A percentile compares a stretch with the other conserved stretches of the same genome.
Conservation (phyloP, 2,113 vertebrate genomes). For the Chloebia gouldiae region DNA sequence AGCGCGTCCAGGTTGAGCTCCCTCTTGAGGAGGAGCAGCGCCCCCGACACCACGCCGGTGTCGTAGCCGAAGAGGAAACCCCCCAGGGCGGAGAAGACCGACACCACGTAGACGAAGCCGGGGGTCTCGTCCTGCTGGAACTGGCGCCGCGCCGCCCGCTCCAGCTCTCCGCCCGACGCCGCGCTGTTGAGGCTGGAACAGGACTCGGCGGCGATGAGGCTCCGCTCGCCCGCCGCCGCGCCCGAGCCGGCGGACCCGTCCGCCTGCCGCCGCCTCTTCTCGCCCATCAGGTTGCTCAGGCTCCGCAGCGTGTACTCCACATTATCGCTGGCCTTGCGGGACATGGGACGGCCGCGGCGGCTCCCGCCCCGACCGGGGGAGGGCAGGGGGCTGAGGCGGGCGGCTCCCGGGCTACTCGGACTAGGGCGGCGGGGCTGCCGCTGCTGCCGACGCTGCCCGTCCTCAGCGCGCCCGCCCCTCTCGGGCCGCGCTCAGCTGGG, state of each 20-base stretch:
- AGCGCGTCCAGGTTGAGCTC: constrained; percentile 86
- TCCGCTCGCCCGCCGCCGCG: constrained; percentile 80
- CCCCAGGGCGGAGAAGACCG: constrained; percentile 88
- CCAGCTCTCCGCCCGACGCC: constrained; percentile 79
- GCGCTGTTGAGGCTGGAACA: constrained; percentile 83
- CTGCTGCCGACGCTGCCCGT: neutral
- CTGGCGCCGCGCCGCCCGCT: constrained; percentile 91
- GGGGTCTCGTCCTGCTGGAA: constrained; percentile 89
- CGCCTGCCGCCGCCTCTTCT: constrained; percentile 83
- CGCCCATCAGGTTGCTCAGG: constrained; percentile 91
- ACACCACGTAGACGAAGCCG: constrained; percentile 79
- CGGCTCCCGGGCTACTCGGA: neutral
- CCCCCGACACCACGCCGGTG: constrained; percentile 95
- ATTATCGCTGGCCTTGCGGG: constrained; percentile 88
- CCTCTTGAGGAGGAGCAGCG: constrained; percentile 91
- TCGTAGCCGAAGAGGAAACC: constrained; percentile 97
- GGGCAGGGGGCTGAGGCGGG: neutral
- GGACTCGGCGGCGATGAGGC: constrained; percentile 83
- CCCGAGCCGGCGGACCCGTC: constrained; percentile 59
- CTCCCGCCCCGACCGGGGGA: constrained; percentile 2
- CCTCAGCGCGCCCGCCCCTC: neutral
- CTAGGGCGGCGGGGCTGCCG: neutral
- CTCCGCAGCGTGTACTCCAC: constrained; percentile 92
- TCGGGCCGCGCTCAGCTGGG: neutral
- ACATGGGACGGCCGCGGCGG: constrained; percentile 78